Evolutionary conservation across 2,888 invertebrate genomes (phyloP).

Genomic region (Stenoptilia bipunctidactyla): DNA sequence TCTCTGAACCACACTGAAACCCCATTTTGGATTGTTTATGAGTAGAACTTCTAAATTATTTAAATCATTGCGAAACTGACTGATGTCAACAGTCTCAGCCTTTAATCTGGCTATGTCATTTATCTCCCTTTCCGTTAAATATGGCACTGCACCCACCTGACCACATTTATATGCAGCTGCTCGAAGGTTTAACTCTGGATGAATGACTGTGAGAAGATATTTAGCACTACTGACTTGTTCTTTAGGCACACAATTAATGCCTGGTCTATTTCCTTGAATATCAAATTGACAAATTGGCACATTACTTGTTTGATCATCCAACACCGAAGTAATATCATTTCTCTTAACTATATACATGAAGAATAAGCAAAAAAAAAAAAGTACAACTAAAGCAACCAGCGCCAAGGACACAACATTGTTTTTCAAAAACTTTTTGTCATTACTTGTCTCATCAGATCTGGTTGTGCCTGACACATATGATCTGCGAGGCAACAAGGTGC

Average conservation of each 20-base stretch:
- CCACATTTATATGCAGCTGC: slow-evolving; percentile 72
- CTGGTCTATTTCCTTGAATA: slow-evolving; percentile 64
- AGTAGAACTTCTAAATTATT: slow-evolving; percentile 78
- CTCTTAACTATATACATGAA: slow-evolving; percentile 78
- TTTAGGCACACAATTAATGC: slow-evolving; percentile 76
- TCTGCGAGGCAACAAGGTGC: slow-evolving; percentile 40
- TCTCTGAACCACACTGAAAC: slow-evolving; percentile 70
- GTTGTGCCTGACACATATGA: slow-evolving; percentile 46
- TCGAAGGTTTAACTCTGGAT: slow-evolving; percentile 73
- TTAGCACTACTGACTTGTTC: slow-evolving; percentile 74
- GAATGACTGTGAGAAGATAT: slow-evolving; percentile 73
- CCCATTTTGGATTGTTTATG: slow-evolving; percentile 80
- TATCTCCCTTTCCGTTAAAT: slow-evolving; percentile 75
- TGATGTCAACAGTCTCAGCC: slow-evolving; percentile 30
- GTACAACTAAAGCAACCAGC: slow-evolving; percentile 70
- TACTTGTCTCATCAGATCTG: slow-evolving; percentile 39
- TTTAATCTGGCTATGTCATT: slow-evolving; percentile 64
- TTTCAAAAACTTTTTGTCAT: slow-evolving; percentile 64
- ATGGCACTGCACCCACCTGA: slow-evolving; percentile 57
- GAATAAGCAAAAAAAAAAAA: slow-evolving; percentile 76
- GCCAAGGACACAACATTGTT: slow-evolving; percentile 76
- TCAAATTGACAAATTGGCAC: slow-evolving; percentile 70
- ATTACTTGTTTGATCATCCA: slow-evolving; percentile 67
- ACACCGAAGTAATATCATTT: slow-evolving; percentile 67
- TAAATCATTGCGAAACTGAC: slow-evolving; percentile 68